A percentile compares a stretch with the other conserved stretches of the same genome.
phyloP scores from a whole-genome alignment of 2,113 vertebrate genomes.

The Sinocyclocheilus maitianheensis region DNA sequence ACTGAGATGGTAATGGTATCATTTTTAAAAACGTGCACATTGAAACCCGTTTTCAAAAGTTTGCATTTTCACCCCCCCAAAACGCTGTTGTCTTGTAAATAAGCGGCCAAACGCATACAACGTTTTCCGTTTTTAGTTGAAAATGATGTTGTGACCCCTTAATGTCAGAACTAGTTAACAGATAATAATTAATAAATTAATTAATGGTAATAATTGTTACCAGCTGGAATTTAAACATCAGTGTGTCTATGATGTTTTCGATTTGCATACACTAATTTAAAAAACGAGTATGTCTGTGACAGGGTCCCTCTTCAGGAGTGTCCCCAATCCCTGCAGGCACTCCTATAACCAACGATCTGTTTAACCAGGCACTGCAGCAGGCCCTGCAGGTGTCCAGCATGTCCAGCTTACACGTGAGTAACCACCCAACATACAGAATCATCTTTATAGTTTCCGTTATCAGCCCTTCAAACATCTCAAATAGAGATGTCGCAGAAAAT shows the following conservation, averaged over 20 bases:
- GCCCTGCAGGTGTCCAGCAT: conserved; percentile 86
- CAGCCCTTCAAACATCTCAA: background rate
- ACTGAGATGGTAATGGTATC: too few relatives aligned
- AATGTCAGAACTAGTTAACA: too few relatives aligned
- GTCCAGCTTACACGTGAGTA: conserved; percentile 82
- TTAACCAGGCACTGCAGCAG: conserved; percentile 87
- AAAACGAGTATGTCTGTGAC: background rate
- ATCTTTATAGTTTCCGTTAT: background rate
- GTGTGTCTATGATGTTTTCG: background rate
- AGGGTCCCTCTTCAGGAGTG: conserved; percentile 79
- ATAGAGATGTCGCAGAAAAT: background rate
- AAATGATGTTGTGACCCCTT: too few relatives aligned
- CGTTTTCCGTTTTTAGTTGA: too few relatives aligned
- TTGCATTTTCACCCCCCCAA: too few relatives aligned
- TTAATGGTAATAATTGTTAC: too few relatives aligned
- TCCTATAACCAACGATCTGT: conserved; percentile 86
- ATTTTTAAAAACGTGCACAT: too few relatives aligned
- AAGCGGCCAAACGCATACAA: too few relatives aligned
- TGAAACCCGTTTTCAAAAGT: too few relatives aligned
- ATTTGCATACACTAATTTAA: background rate
- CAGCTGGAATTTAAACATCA: background rate
- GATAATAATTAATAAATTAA: too few relatives aligned
- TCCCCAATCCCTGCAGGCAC: conserved; percentile 83
- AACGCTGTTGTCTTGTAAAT: too few relatives aligned
- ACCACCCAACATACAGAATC: background rate